Conservation (phyloP, 2,888 invertebrate genomes). For the Eupeodes luniger region DNA sequence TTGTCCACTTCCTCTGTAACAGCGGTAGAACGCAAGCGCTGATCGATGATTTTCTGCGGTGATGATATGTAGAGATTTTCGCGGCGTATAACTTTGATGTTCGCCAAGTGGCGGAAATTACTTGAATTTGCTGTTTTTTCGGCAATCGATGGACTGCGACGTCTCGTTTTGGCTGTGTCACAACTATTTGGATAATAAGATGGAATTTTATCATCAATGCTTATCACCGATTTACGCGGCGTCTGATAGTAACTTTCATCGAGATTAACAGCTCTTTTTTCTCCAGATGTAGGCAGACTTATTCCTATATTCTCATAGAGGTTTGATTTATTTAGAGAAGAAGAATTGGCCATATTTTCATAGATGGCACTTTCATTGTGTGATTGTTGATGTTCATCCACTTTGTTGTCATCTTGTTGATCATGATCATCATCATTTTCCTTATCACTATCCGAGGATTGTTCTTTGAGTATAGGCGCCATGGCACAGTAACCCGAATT, state of each 20-base stretch:
- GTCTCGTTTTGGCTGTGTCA: constrained; percentile 80
- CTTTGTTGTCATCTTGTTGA: constrained; percentile 12
- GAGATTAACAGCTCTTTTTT: constrained; percentile 50
- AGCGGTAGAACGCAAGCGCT: constrained; percentile 78
- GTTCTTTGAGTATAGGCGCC: constrained; percentile 82
- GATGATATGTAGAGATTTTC: constrained; percentile 84
- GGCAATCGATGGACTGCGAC: constrained; percentile 78
- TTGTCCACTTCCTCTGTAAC: constrained; percentile 36
- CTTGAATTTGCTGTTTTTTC: constrained; percentile 73
- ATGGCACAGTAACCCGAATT: constrained; percentile 83
- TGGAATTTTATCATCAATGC: constrained; percentile 83
- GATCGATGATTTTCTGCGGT: constrained; percentile 82
- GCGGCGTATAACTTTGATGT: constrained; percentile 79
- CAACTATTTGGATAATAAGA: constrained; percentile 84
- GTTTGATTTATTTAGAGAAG: constrained; percentile 72
- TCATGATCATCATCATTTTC: constrained; percentile 75
- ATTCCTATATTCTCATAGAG: constrained; percentile 83
- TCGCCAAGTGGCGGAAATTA: constrained; percentile 80
- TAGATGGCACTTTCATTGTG: constrained; percentile 80
- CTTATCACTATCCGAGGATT: constrained; percentile 48
- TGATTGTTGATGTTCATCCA: constrained; percentile 21
- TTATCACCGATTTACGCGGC: constrained; percentile 81
- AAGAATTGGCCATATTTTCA: constrained; percentile 79
- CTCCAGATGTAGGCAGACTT: constrained; percentile 19
- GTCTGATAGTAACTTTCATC: constrained; percentile 82